Base-by-base conservation (phyloP, 2,113 vertebrate genomes). In the Telmatochromis bifrenatus region DNA sequence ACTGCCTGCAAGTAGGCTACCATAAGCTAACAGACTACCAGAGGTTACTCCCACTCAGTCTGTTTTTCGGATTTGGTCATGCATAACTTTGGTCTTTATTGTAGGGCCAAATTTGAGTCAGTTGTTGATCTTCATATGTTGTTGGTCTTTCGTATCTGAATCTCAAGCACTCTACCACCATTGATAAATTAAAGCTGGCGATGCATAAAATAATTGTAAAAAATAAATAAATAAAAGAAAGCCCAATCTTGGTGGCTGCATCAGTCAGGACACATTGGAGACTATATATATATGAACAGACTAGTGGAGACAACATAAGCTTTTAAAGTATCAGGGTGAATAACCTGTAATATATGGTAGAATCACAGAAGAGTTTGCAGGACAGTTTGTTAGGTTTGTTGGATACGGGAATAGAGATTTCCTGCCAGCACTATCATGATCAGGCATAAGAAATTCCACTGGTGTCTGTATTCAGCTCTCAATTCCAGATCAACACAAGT, bases 1-100 rank as follows among this genome's bases (percentile, higher is more conserved):
- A 81, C 86, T 91, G 88, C 31, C 79, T 73, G 58, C n/a, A 89
- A 85, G 60, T 82, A 62, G 84, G 87, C 87, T 87, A 79, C 21
- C 79, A 73, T 62, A 45, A 84, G 79, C 68, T 88, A 85, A 73
- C 33, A 37, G 28, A 28, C 33, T 68, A 62, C 3, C 26, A n/a
- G n/a, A 84, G 58, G 35, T 39, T 68, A 31, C 12, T 54, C 33
- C 45, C 23, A 79, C 23, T 49, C 42, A 28, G 31, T 12, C 15
- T 31, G 11, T 35, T 84, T 42, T 68, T 47, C 8, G 4, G 39
- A 70, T 28, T 62, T 79, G 15, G 9, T 49, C 23, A 68, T 77
- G 23, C 26, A 77, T 77, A 47, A 77, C 70, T 77, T 73, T 73
- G 21, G 68, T 73, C 39, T 45, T 77, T 49, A 77, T 26, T 77